Percentiles rank a stretch among this genome's conserved stretches.
phyloP scores from a whole-genome alignment of 2,888 invertebrate genomes.

The Cataglyphis livida region DNA sequence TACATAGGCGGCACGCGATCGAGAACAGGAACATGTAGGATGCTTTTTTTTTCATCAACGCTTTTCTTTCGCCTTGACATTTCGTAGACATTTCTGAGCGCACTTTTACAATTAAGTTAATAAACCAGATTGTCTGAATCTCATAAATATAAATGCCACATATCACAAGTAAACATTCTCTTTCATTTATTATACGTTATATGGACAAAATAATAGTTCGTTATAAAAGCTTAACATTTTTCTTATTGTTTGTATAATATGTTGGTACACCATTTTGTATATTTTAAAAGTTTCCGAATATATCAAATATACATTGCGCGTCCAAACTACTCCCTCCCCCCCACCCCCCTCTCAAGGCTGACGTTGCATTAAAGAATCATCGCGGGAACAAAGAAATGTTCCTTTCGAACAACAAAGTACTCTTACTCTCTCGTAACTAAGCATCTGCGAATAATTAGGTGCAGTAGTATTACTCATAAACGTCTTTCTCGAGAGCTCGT shows the following conservation, averaged over 20 bases:
- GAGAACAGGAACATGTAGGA: slow-evolving; percentile 45
- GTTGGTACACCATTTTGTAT: background rate
- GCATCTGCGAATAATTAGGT: slow-evolving; percentile 67
- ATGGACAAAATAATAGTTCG: background rate
- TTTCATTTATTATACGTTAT: background rate
- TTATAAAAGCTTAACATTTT: background rate
- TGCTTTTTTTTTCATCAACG: slow-evolving; percentile 32
- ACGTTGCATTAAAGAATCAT: slow-evolving; percentile 6
- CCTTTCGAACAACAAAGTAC: background rate
- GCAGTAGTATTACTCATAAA: slow-evolving; percentile 43
- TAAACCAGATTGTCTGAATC: background rate
- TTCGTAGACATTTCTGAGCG: slow-evolving; percentile 13
- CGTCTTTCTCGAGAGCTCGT: slow-evolving; percentile 30
- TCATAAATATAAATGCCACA: slow-evolving; percentile 17
- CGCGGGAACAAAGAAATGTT: background rate
- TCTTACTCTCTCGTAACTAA: slow-evolving; percentile 9
- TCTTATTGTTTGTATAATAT: background rate
- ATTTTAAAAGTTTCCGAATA: background rate
- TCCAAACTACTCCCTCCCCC: background rate
- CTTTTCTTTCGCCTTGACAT: slow-evolving; percentile 45
- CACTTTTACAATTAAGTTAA: slow-evolving; percentile 16
- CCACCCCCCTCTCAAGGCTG: background rate
- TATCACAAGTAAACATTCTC: background rate
- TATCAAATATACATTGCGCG: background rate
- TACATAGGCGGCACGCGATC: slow-evolving; percentile 51